A percentile compares a stretch with the other conserved stretches of the same genome.
Evolutionary conservation across 2,113 vertebrate species (phyloP).

Genomic region (Istiophorus platypterus): DNA sequence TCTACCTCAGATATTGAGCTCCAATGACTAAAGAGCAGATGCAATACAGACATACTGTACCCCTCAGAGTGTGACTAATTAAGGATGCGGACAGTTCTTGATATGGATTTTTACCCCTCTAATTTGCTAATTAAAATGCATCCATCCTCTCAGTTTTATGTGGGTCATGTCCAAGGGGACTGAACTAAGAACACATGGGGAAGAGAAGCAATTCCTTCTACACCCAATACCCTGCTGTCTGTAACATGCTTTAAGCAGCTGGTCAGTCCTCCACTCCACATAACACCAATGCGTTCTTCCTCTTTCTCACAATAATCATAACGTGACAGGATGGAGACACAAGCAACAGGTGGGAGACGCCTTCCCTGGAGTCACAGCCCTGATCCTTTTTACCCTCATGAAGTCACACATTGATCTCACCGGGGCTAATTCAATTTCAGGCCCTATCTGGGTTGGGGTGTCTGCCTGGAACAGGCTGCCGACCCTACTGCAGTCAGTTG

Average conservation of each 20-base stretch:
- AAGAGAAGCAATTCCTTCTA: constrained; percentile 26
- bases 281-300: background rate
- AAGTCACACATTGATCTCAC: constrained; percentile 62
- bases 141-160: constrained; percentile 34
- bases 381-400: constrained; percentile 59
- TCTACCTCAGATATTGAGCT: background rate
- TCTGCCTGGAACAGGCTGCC: constrained; percentile 27
- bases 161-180: constrained; percentile 48
- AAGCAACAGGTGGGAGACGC: constrained; percentile 68
- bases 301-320: constrained; percentile 41
- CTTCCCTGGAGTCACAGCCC: constrained; percentile 47
- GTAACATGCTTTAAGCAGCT: constrained; percentile 58
- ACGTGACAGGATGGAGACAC: background rate
- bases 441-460: constrained; percentile 54
- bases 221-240: background rate
- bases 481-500: constrained; percentile 33
- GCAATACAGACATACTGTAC: background rate
- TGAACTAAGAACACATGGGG: constrained; percentile 9
- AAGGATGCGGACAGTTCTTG: constrained; percentile 1
- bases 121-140: constrained; percentile 41
- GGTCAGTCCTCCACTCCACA: constrained; percentile 37
- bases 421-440: constrained; percentile 60
- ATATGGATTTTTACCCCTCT: constrained; percentile 32
- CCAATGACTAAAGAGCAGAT: background rate
- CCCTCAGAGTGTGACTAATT: constrained; percentile 19